Evolutionary conservation across 2,888 invertebrate species (phyloP).

Genomic region (Sinhomidia bicolor): DNA sequence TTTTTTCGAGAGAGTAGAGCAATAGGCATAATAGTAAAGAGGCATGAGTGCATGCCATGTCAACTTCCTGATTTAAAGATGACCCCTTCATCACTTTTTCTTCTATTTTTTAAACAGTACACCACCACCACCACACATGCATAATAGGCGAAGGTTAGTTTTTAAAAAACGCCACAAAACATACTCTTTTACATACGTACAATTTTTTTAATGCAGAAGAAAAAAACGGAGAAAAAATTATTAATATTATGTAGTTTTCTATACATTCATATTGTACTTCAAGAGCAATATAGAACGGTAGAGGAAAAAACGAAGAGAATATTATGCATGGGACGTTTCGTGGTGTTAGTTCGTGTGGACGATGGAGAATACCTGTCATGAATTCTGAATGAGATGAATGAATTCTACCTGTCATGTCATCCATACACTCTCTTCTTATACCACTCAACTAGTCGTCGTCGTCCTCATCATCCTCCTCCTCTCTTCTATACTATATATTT

Average conservation of each 20-base stretch:
- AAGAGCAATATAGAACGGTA: no score
- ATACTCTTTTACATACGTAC: not conserved
- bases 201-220: not conserved
- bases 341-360: constrained; percentile 43
- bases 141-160: no score
- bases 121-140: not conserved
- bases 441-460: not conserved
- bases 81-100: constrained; percentile 54
- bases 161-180: not conserved
- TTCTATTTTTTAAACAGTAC: no score
- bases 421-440: no score
- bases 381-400: constrained; percentile 63
- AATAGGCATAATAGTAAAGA: not conserved
- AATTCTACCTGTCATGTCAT: constrained; percentile 54
- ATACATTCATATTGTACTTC: not conserved
- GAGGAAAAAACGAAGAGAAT: no score
- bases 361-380: constrained; percentile 67
- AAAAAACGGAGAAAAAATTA: not conserved
- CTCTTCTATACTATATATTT: no score
- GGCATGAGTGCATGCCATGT: constrained; percentile 34
- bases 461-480: constrained; percentile 13
- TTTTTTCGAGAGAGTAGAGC: not conserved
- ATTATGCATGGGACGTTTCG: constrained; percentile 26
- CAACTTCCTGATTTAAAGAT: constrained; percentile 56
- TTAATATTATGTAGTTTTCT: not conserved